Base-by-base conservation (phyloP, 2,113 vertebrate genomes). In the Bettongia penicillata region DNA sequence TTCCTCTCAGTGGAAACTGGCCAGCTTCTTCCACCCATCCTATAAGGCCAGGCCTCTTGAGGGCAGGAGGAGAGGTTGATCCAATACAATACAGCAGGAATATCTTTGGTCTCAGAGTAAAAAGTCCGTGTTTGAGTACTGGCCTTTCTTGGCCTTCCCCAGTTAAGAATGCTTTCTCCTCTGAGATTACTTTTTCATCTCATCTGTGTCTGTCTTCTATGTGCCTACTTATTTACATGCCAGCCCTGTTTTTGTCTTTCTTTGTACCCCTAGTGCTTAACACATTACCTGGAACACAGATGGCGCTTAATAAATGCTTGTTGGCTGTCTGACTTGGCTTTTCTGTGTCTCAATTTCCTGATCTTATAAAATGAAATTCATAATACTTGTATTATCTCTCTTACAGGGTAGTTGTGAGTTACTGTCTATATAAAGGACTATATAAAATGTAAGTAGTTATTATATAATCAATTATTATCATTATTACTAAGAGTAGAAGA, bases 181-280 rank as follows among this genome's bases (percentile, higher is more conserved):
- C 52, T 14, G 3, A 51, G 4, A 61, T 7, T 8, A 24, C 91
- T 90, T 89, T 89, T 51, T 47, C 26, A 7, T 47, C 0, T 0
- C 4, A 25, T 0, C 94, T 53, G 61, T 12, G 84, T 7, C 0
- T 0, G 24, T n/a, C 52, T 43, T 61, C 3, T 51, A 24, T 11
- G 68, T 22, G 68, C 19, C 19, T n/a, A 77, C 43, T 84, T 43
- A 84, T 23, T 84, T 22, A 84, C 68, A 43, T 19, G 19, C 50
- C 57, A 90, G n/a, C 8, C 0, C 47, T 19, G 53, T 52, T n/a
- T 51, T 5, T 7, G 0, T 11, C 51, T 49, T 22, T 24, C 10
- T 9, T 2, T 4, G 47, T 8, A 8, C 1, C 77, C 43, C 8
- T 10, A 25, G 14, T 1, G 43, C 28, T 53, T 5, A 0, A 7